phyloP scores from a whole-genome alignment of 2,113 vertebrate genomes.

The Mormoops blainvillei region DNA sequence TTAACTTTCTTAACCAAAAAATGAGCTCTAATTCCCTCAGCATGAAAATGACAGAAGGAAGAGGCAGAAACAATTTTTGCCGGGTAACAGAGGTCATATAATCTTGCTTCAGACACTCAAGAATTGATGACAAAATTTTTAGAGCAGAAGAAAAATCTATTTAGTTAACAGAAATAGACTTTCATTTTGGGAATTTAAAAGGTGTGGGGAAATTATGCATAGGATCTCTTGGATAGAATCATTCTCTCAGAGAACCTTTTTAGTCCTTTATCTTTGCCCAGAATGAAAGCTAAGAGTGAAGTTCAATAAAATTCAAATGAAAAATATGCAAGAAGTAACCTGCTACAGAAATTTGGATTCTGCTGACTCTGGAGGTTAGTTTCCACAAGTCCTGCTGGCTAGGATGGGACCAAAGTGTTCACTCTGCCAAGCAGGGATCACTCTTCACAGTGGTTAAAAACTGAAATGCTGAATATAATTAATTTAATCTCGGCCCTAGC shows the following conservation, averaged over 20 bases:
- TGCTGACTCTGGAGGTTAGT: conserved; percentile 27
- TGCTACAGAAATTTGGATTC: conserved; percentile 5
- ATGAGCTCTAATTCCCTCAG: neutral
- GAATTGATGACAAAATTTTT: neutral
- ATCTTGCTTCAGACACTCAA: neutral
- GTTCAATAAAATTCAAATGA: conserved; percentile 12
- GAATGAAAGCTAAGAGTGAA: conserved; percentile 35
- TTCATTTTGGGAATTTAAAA: neutral
- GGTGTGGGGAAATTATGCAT: neutral
- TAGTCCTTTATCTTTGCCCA: conserved; percentile 2
- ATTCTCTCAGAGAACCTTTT: neutral
- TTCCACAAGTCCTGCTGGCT: conserved; percentile 24
- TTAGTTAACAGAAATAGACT: neutral
- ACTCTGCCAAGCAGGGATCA: conserved; percentile 23
- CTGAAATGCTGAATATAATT: conserved; percentile 59
- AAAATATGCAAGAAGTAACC: neutral
- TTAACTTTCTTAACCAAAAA: neutral
- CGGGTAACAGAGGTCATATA: neutral
- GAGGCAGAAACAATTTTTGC: neutral
- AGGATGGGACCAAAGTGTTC: conserved; percentile 43
- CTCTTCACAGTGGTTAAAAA: conserved; percentile 43
- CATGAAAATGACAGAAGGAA: neutral
- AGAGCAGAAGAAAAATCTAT: neutral
- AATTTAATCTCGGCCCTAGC: conserved; percentile 64
- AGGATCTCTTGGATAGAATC: neutral